Conservation (phyloP, 2,888 invertebrate genomes). For the Pandemis heparana region DNA sequence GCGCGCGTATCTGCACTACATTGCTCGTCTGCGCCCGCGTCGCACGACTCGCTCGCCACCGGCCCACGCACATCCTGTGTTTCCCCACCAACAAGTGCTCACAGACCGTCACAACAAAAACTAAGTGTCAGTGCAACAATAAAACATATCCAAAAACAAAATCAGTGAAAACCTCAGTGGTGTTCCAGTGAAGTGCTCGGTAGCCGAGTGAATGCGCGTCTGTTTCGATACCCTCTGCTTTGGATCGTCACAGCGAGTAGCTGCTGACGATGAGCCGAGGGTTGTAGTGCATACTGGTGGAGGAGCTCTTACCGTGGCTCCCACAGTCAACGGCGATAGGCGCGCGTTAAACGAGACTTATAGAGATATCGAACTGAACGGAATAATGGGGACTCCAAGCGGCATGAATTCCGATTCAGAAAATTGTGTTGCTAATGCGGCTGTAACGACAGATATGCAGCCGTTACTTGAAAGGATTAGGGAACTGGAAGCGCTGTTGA, state of each 20-base stretch:
- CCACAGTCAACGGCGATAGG: slow-evolving; percentile 81
- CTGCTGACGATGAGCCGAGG: slow-evolving; percentile 91
- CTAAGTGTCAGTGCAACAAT: slow-evolving; percentile 59
- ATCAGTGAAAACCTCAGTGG: slow-evolving; percentile 75
- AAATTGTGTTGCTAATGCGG: slow-evolving; percentile 83
- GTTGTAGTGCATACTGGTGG: slow-evolving; percentile 80
- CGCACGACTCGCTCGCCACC: slow-evolving; percentile 75
- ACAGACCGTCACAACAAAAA: slow-evolving; percentile 54
- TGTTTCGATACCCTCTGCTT: slow-evolving; percentile 96
- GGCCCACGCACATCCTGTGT: slow-evolving; percentile 69
- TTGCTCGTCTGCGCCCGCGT: slow-evolving; percentile 75
- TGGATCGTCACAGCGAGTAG: slow-evolving; percentile 94
- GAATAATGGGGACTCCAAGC: slow-evolving; percentile 84
- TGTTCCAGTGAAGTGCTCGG: slow-evolving; percentile 75
- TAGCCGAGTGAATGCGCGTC: slow-evolving; percentile 94
- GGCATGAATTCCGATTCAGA: slow-evolving; percentile 87
- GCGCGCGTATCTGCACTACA: slow-evolving; percentile 74
- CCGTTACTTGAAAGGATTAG: slow-evolving; percentile 89
- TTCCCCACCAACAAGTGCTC: slow-evolving; percentile 62
- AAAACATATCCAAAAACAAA: slow-evolving; percentile 58
- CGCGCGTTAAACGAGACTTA: slow-evolving; percentile 81
- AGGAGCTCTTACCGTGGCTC: slow-evolving; percentile 82
- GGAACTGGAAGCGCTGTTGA: slow-evolving; percentile 90
- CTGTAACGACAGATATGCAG: slow-evolving; percentile 83
- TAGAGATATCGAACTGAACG: slow-evolving; percentile 77